Conservation (phyloP, 2,113 vertebrate genomes). For the Nothobranchius kuhntae region DNA sequence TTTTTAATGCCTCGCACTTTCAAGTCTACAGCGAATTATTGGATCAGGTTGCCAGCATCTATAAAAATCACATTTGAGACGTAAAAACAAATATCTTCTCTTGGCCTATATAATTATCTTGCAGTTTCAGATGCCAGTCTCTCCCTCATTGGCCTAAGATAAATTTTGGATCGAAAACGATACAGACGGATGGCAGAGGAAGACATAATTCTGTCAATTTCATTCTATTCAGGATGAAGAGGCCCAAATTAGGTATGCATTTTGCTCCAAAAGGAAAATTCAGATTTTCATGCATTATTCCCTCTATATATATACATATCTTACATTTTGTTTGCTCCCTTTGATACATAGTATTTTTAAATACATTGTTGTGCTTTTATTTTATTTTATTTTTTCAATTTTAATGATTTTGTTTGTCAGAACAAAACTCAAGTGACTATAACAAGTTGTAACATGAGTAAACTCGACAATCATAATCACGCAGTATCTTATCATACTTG, state of each 20-base stretch:
- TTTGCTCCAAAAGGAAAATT: conserved; percentile 58
- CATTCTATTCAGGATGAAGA: conserved; percentile 62
- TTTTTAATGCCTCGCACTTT: conserved; percentile 77
- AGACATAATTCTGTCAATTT: conserved; percentile 74
- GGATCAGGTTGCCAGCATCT: conserved; percentile 79
- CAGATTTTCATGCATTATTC: conserved; percentile 27
- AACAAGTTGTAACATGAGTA: no score
- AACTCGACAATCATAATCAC: no score
- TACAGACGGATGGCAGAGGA: conserved; percentile 69
- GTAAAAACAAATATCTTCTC: conserved; percentile 74
- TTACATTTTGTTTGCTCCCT: background rate
- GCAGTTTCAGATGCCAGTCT: conserved; percentile 77
- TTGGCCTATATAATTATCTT: conserved; percentile 82
- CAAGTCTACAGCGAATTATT: conserved; percentile 76
- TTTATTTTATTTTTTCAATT: no score
- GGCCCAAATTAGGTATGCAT: conserved; percentile 63
- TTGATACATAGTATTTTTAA: no score
- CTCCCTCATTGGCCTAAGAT: conserved; percentile 65
- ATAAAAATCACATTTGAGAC: conserved; percentile 79
- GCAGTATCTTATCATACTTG: no score
- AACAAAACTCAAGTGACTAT: no score
- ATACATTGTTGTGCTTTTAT: no score
- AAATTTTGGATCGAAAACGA: conserved; percentile 71
- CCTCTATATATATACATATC: conserved; percentile 13
- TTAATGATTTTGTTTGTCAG: no score